Base-by-base conservation (phyloP, 1,140 invertebrate genomes). In the Trachelipus rathkii region DNA sequence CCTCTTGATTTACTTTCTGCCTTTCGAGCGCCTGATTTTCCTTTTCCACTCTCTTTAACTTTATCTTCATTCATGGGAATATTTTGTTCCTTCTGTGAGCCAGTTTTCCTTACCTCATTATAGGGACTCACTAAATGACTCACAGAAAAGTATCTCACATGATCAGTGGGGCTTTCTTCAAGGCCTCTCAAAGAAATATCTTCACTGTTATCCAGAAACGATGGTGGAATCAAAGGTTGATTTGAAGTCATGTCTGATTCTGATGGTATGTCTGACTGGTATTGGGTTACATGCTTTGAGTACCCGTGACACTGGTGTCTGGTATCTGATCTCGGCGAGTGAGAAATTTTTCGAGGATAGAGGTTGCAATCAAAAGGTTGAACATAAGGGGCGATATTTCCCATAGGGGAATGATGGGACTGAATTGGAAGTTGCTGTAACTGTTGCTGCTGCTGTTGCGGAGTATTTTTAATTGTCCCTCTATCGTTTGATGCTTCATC, bases 81-180 rank as follows among this genome's bases (percentile, higher is more conserved):
- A 19, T 66, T 50, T 44, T 45, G 70, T n/a, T 77, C 75, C 13
- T 79, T 74, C 72, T 79, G 72, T 33, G 76, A 72, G 15, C 67
- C 67, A 33, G 46, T 50, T 46, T 77, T 79, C 3, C 75, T 68
- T 45, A 72, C 50, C 23, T 79, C 78, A 72, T 70, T 79, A 10
- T 71, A 74, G 53, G 75, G 78, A 53, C 77, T 81, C 1, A 81
- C 80, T 45, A 81, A 73, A 21, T 81, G 77, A 24, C 75, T 78
- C 13, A 81, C 80, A 44, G 80, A 81, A 43, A 81, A 81, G 53
- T 72, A 81, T 69, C 77, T 72, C 6, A 81, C 79, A 60, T 78
- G 79, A 24, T 81, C 80, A 45, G 77, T 75, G 21, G 78, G 44
- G 19, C 75, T 73, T 67, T 81, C 80, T 33, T 70, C 74, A 46